Conservation (phyloP, 2,797 vertebrate genomes). For the Cyprinodon diabolis region DNA sequence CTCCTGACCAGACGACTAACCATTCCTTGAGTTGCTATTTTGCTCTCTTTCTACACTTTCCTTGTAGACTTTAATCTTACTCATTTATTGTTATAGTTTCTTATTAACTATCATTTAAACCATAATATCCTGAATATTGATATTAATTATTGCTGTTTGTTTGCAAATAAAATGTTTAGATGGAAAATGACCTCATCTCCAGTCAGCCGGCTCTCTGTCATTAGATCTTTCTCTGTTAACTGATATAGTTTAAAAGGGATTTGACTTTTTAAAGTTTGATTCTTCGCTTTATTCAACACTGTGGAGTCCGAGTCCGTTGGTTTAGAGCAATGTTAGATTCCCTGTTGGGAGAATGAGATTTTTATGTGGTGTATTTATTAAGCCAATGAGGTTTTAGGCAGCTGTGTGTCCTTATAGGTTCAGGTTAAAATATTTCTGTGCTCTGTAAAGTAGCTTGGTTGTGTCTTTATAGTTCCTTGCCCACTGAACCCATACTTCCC, state of each 20-base stretch:
- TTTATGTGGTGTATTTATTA: not conserved
- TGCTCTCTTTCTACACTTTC: constrained; percentile 24
- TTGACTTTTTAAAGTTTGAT: constrained; percentile 10
- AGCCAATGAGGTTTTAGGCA: not conserved
- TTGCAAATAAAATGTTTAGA: not conserved
- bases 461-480: not conserved
- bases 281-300: constrained; percentile 5
- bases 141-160: not conserved
- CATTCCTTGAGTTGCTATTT: constrained; percentile 48
- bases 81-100: constrained; percentile 15
- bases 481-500: not conserved
- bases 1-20: constrained; percentile 55
- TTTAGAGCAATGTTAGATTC: constrained; percentile 21
- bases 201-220: not conserved
- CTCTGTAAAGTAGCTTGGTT: not conserved
- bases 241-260: not conserved
- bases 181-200: not conserved
- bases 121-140: not conserved
- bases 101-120: not conserved
- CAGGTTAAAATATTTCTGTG: constrained; percentile 11
- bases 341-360: constrained; percentile 27
- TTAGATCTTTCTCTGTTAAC: not conserved
- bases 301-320: constrained; percentile 15
- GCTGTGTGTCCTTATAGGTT: constrained; percentile 39
- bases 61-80: constrained; percentile 12